These are phyloP conservation scores for Pristionchus entomophagus DNA, from an alignment of 2,888 invertebrate genomes.

Conservation along the genomic window DNA sequence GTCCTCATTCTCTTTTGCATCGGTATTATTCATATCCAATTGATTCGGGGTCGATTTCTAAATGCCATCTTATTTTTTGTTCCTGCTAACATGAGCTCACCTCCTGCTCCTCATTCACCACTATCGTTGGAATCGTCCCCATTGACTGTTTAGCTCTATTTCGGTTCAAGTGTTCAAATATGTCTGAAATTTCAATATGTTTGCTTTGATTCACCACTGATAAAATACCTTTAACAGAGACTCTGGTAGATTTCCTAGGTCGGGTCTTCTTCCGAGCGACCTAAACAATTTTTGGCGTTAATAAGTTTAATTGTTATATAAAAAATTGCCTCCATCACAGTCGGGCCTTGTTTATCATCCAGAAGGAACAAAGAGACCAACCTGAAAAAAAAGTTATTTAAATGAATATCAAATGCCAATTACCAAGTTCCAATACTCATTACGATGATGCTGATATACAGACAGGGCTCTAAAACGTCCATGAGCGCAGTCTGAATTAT, in stretches of 20 bases:
- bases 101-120: too few relatives aligned
- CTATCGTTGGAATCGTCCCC: neutral
- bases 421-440: neutral
- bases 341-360: too few relatives aligned
- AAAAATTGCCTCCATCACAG: neutral
- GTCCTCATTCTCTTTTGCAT: neutral
- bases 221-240: neutral
- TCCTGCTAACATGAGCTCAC: too few relatives aligned
- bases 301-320: neutral
- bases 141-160: neutral
- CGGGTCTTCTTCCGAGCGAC: neutral
- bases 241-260: neutral
- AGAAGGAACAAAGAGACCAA: slow-evolving; percentile 27
- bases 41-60: too few relatives aligned
- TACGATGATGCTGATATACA: slow-evolving; percentile 30
- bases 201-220: neutral
- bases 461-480: neutral
- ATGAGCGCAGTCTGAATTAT: neutral
- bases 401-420: neutral
- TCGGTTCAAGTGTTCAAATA: neutral
- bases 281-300: neutral
- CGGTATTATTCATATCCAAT: too few relatives aligned
- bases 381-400: neutral
- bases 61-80: too few relatives aligned
- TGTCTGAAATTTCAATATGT: too few relatives aligned